Conservation (phyloP, 2,113 vertebrate genomes). For the Ictidomys tridecemlineatus region DNA sequence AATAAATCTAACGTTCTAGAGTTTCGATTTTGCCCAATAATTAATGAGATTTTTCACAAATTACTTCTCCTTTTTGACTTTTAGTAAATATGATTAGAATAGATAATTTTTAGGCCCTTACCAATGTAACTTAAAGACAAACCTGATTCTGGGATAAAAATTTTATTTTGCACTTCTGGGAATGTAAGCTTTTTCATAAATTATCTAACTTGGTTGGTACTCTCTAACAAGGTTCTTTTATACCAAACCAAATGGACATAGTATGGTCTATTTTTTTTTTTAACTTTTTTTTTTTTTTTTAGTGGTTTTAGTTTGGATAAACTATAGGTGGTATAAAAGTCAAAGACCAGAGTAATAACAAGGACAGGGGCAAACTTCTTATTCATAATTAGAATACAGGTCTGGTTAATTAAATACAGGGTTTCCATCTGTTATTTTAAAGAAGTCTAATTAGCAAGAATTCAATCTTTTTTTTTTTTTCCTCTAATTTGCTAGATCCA, state of each 20-base stretch:
- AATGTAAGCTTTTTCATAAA: slow-evolving; percentile 43
- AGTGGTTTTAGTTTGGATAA: slow-evolving; percentile 41
- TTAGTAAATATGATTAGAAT: slow-evolving; percentile 25
- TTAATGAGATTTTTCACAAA: slow-evolving; percentile 41
- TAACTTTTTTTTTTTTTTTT: background rate
- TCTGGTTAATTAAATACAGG: slow-evolving; percentile 36
- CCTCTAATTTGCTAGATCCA: slow-evolving; percentile 47
- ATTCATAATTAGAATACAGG: slow-evolving; percentile 16
- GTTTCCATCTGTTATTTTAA: background rate
- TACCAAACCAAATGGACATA: background rate
- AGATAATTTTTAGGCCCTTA: slow-evolving; percentile 6
- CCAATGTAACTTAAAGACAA: background rate
- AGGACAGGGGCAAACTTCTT: slow-evolving; percentile 5
- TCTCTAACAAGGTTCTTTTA: background rate
- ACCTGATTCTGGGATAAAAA: slow-evolving; percentile 16
- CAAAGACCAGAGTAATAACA: background rate
- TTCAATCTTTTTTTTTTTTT: background rate
- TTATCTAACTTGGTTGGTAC: slow-evolving; percentile 25
- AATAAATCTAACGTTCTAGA: slow-evolving; percentile 14
- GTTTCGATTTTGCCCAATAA: slow-evolving; percentile 3
- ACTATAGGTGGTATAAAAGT: background rate
- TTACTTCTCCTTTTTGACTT: slow-evolving; percentile 13
- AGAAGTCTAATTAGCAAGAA: background rate
- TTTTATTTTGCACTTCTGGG: slow-evolving; percentile 29
- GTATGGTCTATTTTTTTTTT: background rate